A percentile compares a stretch with the other conserved stretches of the same genome.
These are phyloP conservation scores for Nomada goodeniana DNA, from an alignment of 2,888 invertebrate genomes.

Conservation along the genomic window DNA sequence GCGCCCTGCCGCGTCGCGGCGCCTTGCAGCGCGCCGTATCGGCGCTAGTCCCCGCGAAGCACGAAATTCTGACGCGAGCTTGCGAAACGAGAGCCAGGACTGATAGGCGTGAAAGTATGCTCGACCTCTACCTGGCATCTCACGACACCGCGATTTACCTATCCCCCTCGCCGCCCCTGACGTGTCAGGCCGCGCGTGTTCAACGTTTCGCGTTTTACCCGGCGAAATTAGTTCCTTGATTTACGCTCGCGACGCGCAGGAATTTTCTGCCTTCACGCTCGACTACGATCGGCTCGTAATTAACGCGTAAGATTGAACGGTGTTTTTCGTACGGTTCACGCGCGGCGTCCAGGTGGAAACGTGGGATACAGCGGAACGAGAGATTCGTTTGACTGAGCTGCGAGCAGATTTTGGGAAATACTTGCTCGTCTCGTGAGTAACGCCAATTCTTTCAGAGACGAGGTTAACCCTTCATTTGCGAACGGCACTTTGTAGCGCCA, in stretches of 20 bases:
- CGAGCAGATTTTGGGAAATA: background rate
- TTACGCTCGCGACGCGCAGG: slow-evolving; percentile 54
- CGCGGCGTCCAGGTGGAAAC: background rate
- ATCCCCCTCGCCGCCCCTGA: background rate
- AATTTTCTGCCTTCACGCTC: slow-evolving; percentile 48
- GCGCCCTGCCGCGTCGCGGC: slow-evolving; percentile 36
- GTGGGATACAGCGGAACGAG: background rate
- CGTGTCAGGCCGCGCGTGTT: slow-evolving; percentile 18
- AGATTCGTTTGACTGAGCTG: background rate
- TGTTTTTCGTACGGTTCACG: slow-evolving; percentile 14
- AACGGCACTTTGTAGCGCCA: too few relatives aligned
- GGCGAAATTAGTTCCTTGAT: slow-evolving; percentile 55
- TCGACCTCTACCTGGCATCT: slow-evolving; percentile 50
- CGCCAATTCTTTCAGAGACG: too few relatives aligned
- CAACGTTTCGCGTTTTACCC: slow-evolving; percentile 43
- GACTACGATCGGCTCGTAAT: slow-evolving; percentile 40
- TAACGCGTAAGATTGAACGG: slow-evolving; percentile 32
- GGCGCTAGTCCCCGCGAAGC: background rate
- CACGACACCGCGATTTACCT: slow-evolving; percentile 52
- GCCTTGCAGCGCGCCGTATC: background rate
- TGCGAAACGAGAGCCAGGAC: slow-evolving; percentile 43
- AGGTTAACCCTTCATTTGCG: too few relatives aligned
- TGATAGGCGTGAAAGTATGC: slow-evolving; percentile 60
- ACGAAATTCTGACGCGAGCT: slow-evolving; percentile 50
- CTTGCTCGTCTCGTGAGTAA: too few relatives aligned